A percentile compares a stretch with the other conserved stretches of the same genome.
phyloP scores from a whole-genome alignment of 2,797 vertebrate species.

The Cossypha heuglini region DNA sequence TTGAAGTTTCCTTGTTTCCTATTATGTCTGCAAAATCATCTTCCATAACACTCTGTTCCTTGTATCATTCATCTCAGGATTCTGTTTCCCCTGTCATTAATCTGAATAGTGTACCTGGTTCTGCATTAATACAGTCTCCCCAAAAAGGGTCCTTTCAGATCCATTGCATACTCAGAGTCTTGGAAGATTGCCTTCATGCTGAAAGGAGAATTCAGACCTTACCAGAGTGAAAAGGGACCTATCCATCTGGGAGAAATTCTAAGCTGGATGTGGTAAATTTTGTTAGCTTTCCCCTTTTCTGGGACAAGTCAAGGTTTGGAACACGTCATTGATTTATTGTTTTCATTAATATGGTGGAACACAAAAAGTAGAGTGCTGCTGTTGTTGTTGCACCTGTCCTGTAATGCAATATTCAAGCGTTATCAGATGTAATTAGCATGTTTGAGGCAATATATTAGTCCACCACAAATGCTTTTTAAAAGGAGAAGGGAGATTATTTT shows the following conservation, averaged over 20 bases:
- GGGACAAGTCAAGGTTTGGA: not conserved
- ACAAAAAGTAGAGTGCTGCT: not conserved
- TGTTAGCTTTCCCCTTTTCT: not conserved
- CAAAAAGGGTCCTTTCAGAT: not conserved
- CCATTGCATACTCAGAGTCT: not conserved
- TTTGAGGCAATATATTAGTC: not conserved
- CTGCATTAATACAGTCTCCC: not conserved
- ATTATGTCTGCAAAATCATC: not conserved
- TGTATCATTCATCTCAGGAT: not conserved
- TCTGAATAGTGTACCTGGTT: not conserved
- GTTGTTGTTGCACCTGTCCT: not conserved
- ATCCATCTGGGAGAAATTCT: not conserved
- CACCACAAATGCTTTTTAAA: constrained; percentile 31
- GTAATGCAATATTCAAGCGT: not conserved
- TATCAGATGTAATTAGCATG: constrained; percentile 16
- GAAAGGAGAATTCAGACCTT: not conserved
- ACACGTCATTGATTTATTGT: not conserved
- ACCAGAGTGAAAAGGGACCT: not conserved
- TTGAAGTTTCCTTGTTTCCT: not conserved
- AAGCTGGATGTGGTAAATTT: not conserved
- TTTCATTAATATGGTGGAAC: not conserved
- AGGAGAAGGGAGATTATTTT: not conserved
- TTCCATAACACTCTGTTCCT: not conserved
- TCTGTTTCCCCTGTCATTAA: not conserved
- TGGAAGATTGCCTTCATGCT: not conserved